Percentiles rank a stretch among this genome's conserved stretches.
phyloP scores from a whole-genome alignment of 1,140 invertebrate genomes.

The Meteorus sp. region DNA sequence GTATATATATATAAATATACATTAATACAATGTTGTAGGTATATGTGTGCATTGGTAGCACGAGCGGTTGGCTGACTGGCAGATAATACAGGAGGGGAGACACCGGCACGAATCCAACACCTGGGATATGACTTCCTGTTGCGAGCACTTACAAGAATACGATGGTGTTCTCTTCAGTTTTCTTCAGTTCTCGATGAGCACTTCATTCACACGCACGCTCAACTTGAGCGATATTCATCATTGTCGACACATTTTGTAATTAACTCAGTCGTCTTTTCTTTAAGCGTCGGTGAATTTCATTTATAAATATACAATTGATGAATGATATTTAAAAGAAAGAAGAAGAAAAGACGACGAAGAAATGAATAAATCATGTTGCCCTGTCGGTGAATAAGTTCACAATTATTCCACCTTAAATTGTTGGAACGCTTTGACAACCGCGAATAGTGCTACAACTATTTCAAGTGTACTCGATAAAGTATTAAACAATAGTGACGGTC shows the following conservation, averaged over 20 bases:
- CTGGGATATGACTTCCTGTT: slow-evolving; percentile 28
- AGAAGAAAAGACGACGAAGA: no score
- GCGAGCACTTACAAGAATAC: slow-evolving; percentile 8
- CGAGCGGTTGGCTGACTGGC: slow-evolving; percentile 10
- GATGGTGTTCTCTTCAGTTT: no score
- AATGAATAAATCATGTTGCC: no score
- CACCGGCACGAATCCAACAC: slow-evolving; percentile 18
- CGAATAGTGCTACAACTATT: not conserved
- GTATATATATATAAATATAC: not conserved
- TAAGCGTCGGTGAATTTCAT: not conserved
- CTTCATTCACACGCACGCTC: slow-evolving; percentile 18
- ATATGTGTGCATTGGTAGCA: slow-evolving; percentile 2
- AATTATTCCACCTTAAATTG: no score
- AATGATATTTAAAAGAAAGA: no score
- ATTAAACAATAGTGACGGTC: not conserved
- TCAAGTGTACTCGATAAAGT: not conserved
- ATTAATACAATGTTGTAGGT: not conserved
- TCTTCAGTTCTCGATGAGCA: slow-evolving; percentile 23
- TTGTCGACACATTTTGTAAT: not conserved
- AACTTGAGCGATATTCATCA: not conserved
- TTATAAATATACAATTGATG: not conserved
- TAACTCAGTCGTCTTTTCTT: not conserved
- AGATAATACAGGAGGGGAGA: slow-evolving; percentile 22
- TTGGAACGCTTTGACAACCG: not conserved
- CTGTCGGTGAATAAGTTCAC: no score